Evolutionary conservation across 2,113 vertebrate genomes (phyloP).

Genomic region (Chaetops frenatus): DNA sequence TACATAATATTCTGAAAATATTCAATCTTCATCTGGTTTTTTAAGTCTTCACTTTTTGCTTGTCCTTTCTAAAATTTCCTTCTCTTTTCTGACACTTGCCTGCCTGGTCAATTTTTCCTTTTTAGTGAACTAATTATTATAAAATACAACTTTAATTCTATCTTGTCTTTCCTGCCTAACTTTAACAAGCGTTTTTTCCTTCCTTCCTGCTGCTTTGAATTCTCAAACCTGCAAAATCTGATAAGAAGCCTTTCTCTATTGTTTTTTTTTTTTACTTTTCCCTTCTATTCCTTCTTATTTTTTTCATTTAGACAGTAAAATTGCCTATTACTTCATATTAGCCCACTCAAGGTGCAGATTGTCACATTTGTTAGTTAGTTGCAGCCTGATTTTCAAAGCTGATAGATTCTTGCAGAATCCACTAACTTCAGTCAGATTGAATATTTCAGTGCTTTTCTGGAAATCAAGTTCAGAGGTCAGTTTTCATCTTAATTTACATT

Average conservation of each 20-base stretch:
- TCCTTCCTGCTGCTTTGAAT: neutral
- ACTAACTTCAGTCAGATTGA: neutral
- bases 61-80: neutral
- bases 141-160: neutral
- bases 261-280: too few relatives aligned
- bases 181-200: neutral
- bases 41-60: neutral
- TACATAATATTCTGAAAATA: neutral
- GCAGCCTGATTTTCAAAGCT: neutral
- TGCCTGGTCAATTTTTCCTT: neutral
- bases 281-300: neutral
- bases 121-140: neutral
- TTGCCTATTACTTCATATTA: neutral
- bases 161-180: neutral
- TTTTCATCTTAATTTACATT: neutral
- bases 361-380: neutral
- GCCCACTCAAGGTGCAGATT: neutral
- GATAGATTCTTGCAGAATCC: neutral
- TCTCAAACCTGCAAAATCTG: neutral
- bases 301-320: neutral
- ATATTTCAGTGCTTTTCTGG: neutral
- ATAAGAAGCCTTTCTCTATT: neutral
- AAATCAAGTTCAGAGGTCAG: neutral
- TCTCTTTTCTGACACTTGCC: neutral
- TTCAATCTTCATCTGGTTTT: neutral